Conservation (phyloP, 1,140 invertebrate species). For the Phenacoccus solenopsis region DNA sequence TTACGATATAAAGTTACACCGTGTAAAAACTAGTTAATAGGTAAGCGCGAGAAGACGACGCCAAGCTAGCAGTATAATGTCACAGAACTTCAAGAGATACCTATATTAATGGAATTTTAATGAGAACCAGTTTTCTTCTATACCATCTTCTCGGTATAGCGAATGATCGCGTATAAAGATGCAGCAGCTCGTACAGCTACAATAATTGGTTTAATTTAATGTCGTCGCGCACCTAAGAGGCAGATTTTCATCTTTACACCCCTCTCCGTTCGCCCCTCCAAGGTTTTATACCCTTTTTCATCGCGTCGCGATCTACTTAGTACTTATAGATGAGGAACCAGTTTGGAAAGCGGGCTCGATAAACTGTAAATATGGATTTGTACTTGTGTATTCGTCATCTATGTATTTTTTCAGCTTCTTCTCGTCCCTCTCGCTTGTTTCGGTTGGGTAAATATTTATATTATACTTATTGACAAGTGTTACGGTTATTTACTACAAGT, state of each 20-base stretch:
- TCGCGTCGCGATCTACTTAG: background rate
- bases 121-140: background rate
- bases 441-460: background rate
- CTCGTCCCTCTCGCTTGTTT: background rate
- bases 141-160: background rate
- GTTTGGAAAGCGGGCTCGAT: background rate
- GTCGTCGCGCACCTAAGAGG: background rate
- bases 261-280: background rate
- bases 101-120: constrained; percentile 3
- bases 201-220: constrained; percentile 4
- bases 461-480: background rate
- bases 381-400: background rate
- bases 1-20: background rate
- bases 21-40: background rate
- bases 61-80: background rate
- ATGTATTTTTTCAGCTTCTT: background rate
- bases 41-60: background rate
- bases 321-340: background rate
- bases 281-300: background rate
- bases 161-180: background rate
- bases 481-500: background rate
- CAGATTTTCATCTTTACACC: background rate
- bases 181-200: background rate
- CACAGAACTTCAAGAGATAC: background rate
- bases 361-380: background rate